Base-by-base conservation (phyloP, 1,140 invertebrate genomes). In the Drosophila grimshawi region DNA sequence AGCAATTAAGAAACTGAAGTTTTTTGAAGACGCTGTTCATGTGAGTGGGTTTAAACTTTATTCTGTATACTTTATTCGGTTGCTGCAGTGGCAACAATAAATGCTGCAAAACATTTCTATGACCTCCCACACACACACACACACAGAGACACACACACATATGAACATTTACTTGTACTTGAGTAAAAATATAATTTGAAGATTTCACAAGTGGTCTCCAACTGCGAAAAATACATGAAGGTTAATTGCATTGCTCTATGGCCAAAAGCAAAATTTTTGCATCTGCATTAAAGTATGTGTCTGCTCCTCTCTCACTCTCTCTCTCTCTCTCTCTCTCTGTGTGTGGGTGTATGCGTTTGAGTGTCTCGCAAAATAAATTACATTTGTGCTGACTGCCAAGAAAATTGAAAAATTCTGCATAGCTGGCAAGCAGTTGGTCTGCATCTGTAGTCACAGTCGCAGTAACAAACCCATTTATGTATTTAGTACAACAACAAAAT, bases 211-310 rank as follows among this genome's bases (percentile, higher is more conserved):
- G 80, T 83, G 77, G 59, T 51, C 68, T 68, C 62, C 71, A 86
- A 86, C 85, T 89, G 85, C 64, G 85, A 89, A 89, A 88, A 89
- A 72, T 74, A 89, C 85, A 89, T 85, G 85, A 89, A 89, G 85
- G 85, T 89, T 89, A 89, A 89, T 89, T 88, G 85, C 75, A 45
- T 70, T 83, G 85, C 79, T 82, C 78, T 51, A 66, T 57, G 32
- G 78, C 78, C 46, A 51, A 32, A 61, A 63, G 62, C 59, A 37
- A 7, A 45, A 45, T 55, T 35, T 70, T 48, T 63, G 49, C 57
- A 69, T 57, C 55, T 30, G 60, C 41, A 68, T 63, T 73, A 46
- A 39, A 55, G 56, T 68, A 53, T 57, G 19, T 19, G 19, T 19
- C 19, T 19, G 19, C 49, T 76, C 6, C 11, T 19, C 19, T 19